Evolutionary conservation across 1,140 invertebrate species (phyloP).

Genomic region (Metopolophium dirhodum): DNA sequence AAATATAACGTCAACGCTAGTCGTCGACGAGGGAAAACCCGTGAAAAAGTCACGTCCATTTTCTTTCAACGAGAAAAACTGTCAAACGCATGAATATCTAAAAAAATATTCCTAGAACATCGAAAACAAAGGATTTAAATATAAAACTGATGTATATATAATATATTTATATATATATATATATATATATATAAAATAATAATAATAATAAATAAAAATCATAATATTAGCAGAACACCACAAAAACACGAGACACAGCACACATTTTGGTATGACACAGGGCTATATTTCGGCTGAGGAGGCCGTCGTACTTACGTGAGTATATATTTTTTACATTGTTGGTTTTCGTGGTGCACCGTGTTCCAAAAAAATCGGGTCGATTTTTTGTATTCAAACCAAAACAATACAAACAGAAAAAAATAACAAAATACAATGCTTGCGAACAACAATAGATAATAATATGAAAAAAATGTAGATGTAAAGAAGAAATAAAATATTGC

Average conservation of each 20-base stretch:
- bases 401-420: conserved; percentile 57
- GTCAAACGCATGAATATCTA: conserved; percentile 55
- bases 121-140: conserved; percentile 49
- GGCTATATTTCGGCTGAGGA: conserved; percentile 45
- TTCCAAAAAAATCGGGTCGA: conserved; percentile 56
- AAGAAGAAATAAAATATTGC: conserved; percentile 57
- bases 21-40: conserved; percentile 42
- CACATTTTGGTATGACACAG: conserved; percentile 57
- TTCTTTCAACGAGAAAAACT: conserved; percentile 49
- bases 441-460: conserved; percentile 57
- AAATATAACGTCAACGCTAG: conserved; percentile 45
- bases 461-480: conserved; percentile 58
- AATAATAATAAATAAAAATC: conserved; percentile 32
- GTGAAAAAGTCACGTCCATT: conserved; percentile 50
- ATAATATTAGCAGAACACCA: conserved; percentile 58
- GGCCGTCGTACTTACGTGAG: conserved; percentile 52
- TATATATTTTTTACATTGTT: conserved; percentile 55
- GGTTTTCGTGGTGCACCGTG: conserved; percentile 57
- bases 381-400: conserved; percentile 58
- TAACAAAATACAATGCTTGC: conserved; percentile 57
- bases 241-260: conserved; percentile 57
- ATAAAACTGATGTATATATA: conserved; percentile 42
- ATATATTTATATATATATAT: not conserved
- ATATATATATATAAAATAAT: not conserved
- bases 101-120: conserved; percentile 46